phyloP scores from a whole-genome alignment of 2,113 vertebrate species.

The Cardinalis cardinalis region DNA sequence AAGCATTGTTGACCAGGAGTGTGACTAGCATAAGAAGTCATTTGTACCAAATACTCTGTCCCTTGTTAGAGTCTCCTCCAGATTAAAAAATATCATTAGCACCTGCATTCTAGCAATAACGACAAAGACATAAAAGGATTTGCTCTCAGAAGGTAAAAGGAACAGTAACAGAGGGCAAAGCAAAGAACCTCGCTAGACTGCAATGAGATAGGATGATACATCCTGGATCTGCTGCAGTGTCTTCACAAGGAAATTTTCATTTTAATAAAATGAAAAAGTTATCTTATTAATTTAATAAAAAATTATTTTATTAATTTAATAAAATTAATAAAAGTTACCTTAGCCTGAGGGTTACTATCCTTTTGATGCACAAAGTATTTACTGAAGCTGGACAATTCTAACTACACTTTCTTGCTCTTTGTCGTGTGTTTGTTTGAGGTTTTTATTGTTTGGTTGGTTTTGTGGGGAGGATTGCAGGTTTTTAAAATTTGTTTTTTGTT shows the following conservation, averaged over 20 bases:
- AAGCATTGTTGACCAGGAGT: neutral
- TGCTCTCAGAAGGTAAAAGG: neutral
- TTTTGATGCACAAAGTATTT: neutral
- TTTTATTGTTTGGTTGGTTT: neutral
- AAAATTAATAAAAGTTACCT: neutral
- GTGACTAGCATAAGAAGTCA: neutral
- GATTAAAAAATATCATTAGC: neutral
- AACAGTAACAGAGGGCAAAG: neutral
- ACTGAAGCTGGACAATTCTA: neutral
- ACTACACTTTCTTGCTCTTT: neutral
- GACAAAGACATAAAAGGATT: neutral
- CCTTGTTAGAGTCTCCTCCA: neutral
- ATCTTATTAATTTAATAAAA: neutral
- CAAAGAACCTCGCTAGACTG: neutral
- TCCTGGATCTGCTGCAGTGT: neutral
- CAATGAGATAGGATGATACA: neutral
- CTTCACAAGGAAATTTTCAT: neutral
- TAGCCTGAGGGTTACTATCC: neutral
- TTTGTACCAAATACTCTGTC: neutral
- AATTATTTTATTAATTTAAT: no score
- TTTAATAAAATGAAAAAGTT: neutral
- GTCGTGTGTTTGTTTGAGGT: neutral
- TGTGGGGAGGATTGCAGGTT: fast-evolving
- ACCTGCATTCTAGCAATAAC: neutral
- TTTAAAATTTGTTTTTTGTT: neutral